These are phyloP conservation scores for Laothoe populi DNA, from an alignment of 2,888 invertebrate species.

Conservation along the genomic window DNA sequence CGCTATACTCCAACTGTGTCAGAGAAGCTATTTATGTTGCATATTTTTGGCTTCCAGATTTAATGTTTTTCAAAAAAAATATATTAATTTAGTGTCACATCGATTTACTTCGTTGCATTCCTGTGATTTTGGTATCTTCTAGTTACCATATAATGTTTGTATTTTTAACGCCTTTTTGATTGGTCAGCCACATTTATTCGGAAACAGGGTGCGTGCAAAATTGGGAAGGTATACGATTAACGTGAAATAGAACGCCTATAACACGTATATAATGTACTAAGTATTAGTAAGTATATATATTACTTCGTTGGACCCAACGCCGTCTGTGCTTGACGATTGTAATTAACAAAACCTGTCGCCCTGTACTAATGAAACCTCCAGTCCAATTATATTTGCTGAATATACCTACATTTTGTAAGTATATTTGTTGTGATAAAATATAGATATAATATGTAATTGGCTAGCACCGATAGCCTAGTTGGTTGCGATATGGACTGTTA, in stretches of 20 bases:
- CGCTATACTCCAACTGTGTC: no score
- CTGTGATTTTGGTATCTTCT: not conserved
- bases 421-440: constrained; percentile 30
- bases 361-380: constrained; percentile 57
- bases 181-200: not conserved
- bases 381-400: constrained; percentile 58
- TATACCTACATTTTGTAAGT: constrained; percentile 18
- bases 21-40: no score
- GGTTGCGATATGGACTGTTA: no score
- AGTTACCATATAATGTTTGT: not conserved
- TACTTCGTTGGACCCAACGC: constrained; percentile 37
- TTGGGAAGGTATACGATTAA: not conserved
- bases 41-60: no score
- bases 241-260: not conserved
- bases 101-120: not conserved
- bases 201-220: not conserved
- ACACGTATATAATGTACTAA: no score
- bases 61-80: no score
- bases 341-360: constrained; percentile 56
- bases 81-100: no score
- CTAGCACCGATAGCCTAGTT: no score
- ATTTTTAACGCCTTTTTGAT: not conserved
- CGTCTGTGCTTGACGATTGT: constrained; percentile 64
- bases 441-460: constrained; percentile 28
- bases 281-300: not conserved